Conservation (phyloP, 2,797 vertebrate genomes). For the Pelodytes ibericus region DNA sequence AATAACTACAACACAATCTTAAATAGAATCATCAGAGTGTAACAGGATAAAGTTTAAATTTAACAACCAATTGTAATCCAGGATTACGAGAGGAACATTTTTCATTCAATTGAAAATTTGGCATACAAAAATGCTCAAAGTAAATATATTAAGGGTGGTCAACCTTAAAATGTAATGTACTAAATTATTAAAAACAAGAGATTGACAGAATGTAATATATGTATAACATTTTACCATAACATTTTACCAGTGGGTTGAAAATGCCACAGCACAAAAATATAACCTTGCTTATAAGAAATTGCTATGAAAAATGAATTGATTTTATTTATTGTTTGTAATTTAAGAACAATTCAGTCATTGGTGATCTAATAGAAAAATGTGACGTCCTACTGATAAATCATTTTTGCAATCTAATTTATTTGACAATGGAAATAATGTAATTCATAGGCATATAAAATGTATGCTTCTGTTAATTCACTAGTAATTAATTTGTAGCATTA, state of each 20-base stretch:
- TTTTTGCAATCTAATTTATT: background rate
- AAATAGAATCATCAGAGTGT: constrained; percentile 25
- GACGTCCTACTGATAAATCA: background rate
- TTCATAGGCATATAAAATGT: constrained; percentile 1
- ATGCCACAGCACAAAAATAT: too few relatives aligned
- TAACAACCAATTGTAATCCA: constrained; percentile 14
- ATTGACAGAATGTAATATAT: too few relatives aligned
- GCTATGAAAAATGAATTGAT: too few relatives aligned
- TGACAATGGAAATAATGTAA: constrained; percentile 4
- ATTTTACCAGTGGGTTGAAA: too few relatives aligned
- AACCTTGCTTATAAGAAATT: too few relatives aligned
- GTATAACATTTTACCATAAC: too few relatives aligned
- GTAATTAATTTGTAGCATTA: constrained; percentile 7
- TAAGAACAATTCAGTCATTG: too few relatives aligned
- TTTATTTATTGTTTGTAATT: too few relatives aligned
- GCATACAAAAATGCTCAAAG: constrained; percentile 13
- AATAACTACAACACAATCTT: too few relatives aligned
- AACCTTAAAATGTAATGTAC: constrained; percentile 6
- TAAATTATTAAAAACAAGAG: constrained; percentile 6
- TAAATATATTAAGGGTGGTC: constrained; percentile 2
- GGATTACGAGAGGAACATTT: constrained; percentile 22
- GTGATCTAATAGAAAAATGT: too few relatives aligned
- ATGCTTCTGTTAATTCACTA: background rate
- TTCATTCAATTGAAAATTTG: background rate
- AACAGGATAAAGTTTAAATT: constrained; percentile 11